Percentiles rank a stretch among this genome's conserved stretches.
Evolutionary conservation across 2,113 vertebrate genomes (phyloP).

Genomic region (Leucopsar rothschildi): DNA sequence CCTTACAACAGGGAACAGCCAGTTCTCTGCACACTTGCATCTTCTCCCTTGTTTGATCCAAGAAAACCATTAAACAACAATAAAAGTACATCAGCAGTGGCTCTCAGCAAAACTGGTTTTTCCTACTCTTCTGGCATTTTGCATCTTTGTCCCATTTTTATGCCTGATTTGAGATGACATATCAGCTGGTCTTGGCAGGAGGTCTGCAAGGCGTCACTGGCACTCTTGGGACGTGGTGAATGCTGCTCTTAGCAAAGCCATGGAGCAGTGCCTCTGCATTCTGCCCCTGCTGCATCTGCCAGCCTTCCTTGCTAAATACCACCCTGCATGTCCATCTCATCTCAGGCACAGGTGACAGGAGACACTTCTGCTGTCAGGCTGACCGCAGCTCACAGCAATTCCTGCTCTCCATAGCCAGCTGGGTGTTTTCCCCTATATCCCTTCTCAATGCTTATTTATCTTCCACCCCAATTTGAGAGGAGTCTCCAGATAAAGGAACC

Average conservation of each 20-base stretch:
- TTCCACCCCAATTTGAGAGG: not conserved
- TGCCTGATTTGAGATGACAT: not conserved
- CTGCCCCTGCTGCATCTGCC: not conserved
- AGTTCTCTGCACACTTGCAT: not conserved
- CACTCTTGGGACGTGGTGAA: not conserved
- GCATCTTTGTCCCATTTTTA: not conserved
- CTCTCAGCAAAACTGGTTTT: not conserved
- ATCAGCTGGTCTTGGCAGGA: not conserved
- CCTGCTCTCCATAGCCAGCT: not conserved
- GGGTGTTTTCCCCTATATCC: not conserved
- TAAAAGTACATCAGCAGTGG: not conserved
- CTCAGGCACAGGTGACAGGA: not conserved
- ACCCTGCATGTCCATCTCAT: not conserved
- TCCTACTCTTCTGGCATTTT: not conserved
- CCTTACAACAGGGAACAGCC: not conserved
- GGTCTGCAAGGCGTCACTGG: not conserved
- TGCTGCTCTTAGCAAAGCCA: not conserved
- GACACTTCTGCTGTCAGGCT: rapidly evolving
- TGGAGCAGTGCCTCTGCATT: rapidly evolving
- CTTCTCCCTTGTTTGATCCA: not conserved
- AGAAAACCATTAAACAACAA: not conserved
- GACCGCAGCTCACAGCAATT: rapidly evolving
- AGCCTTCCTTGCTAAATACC: not conserved
- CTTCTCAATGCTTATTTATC: not conserved
- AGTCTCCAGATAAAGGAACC: not conserved